Percentiles rank a stretch among this genome's conserved stretches.
phyloP scores from a whole-genome alignment of 2,888 invertebrate species.

The Apeira syringaria region DNA sequence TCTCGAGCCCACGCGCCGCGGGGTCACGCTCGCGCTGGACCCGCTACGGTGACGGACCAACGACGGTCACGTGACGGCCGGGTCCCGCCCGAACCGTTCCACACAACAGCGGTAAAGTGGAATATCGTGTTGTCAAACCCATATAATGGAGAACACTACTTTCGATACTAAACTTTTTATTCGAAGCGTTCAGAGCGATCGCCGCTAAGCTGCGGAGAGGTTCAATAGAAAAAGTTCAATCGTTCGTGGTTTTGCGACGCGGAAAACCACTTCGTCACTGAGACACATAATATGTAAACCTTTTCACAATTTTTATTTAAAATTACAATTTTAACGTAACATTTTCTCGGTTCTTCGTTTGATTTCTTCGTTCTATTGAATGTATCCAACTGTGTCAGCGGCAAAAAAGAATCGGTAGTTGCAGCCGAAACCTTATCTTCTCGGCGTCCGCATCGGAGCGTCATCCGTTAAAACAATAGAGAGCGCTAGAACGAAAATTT shows the following conservation, averaged over 20 bases:
- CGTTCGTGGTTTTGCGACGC: slow-evolving; percentile 28
- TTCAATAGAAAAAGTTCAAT: slow-evolving; percentile 19
- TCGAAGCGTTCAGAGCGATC: slow-evolving; percentile 10
- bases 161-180: slow-evolving; percentile 22
- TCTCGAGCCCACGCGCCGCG: too few relatives aligned
- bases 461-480: slow-evolving; percentile 59
- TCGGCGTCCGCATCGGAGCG: slow-evolving; percentile 35
- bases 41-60: too few relatives aligned
- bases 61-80: slow-evolving; percentile 44
- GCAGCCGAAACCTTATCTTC: neutral
- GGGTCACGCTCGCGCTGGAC: too few relatives aligned
- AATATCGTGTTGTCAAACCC: slow-evolving; percentile 7
- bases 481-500: slow-evolving; percentile 66
- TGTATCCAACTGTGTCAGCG: neutral
- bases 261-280: slow-evolving; percentile 14
- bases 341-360: too few relatives aligned
- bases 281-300: too few relatives aligned
- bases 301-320: too few relatives aligned
- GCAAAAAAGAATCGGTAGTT: neutral
- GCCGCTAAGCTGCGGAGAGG: slow-evolving; percentile 15
- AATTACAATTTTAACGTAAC: too few relatives aligned
- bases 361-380: too few relatives aligned
- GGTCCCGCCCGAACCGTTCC: slow-evolving; percentile 31
- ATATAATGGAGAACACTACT: slow-evolving; percentile 20
- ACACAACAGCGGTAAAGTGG: slow-evolving; percentile 18